Evolutionary conservation across 2,797 vertebrate genomes (phyloP).

Genomic region (Benthosema pterotum): DNA sequence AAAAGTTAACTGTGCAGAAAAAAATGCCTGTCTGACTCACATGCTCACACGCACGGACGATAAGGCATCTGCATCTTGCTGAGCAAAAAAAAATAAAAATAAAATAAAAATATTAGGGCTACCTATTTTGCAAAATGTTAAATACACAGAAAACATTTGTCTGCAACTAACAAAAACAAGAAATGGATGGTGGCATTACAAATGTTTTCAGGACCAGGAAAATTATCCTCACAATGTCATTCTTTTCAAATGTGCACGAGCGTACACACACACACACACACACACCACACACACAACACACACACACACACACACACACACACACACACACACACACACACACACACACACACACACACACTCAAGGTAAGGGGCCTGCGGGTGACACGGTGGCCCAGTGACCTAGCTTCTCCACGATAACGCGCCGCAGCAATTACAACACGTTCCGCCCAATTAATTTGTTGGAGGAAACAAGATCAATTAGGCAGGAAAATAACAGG

Average conservation of each 20-base stretch:
- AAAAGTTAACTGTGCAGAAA: conserved; percentile 39
- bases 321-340: neutral
- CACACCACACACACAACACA: neutral
- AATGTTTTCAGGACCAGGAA: too few species aligned
- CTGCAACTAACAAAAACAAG: too few species aligned
- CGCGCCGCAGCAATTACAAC: conserved; percentile 59
- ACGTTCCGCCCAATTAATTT: conserved; percentile 61
- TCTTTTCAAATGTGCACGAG: neutral
- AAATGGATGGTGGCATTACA: too few species aligned
- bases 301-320: neutral
- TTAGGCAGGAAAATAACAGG: conserved; percentile 56
- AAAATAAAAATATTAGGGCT: too few species aligned
- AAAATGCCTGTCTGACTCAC: neutral
- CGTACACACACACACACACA: neutral
- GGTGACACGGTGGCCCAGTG: conserved; percentile 25
- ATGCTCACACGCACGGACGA: neutral
- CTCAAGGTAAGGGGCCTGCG: conserved; percentile 19
- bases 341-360: neutral
- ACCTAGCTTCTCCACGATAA: conserved; percentile 46
- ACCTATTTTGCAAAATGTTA: too few species aligned
- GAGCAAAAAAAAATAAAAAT: too few species aligned
- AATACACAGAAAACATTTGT: too few species aligned
- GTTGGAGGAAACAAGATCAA: conserved; percentile 54
- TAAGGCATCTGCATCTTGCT: too few species aligned
- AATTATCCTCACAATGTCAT: neutral